Base-by-base conservation (phyloP, 2,113 vertebrate genomes). In the Lampris incognitus region DNA sequence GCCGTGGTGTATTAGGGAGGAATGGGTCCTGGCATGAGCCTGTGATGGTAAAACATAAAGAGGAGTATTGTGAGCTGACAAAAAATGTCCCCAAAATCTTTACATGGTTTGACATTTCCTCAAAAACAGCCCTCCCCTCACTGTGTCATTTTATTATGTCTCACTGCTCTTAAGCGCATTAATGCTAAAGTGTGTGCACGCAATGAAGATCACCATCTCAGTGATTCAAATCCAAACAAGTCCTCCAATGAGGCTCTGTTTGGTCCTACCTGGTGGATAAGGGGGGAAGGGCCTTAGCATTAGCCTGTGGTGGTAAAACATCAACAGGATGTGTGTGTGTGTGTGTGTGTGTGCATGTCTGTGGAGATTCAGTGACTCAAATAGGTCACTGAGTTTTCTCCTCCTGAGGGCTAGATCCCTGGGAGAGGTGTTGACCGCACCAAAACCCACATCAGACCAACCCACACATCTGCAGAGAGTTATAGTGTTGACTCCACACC, bases 371-470 rank as follows among this genome's bases (percentile, higher is more conserved):
- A 24, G 52, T 91, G 89, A 91, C 82, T 91, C 85, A 92, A 69
- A 46, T 79, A 81, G 87, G 86, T 84, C 88, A 86, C n/a, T 69
- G 59, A 24, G 24, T 81, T 62, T 71, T 78, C 65, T 80, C 67
- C 81, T 52, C 78, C 78, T 58, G 72, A 84, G 73, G 80, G 67
- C 56, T 79, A 52, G 50, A 85, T 76, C 59, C 66, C n/a, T 74
- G 73, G 86, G 85, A 84, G 85, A 1, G 85, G 85, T 76, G 66
- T 76, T 84, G 83, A 79, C 88, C 69, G 9, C 69, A 90, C 77
- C 80, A 71, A 2, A 72, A 61, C 48, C 44, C 13, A 60, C 67
- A 66, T 68, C 66, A 72, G 48, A 81, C 48, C 7, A 74, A 61
- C 68, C 40, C 67, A 80, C 36, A 88, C 66, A 85, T 84, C 85